These are phyloP conservation scores for Antennarius maculatus DNA, from an alignment of 2,797 vertebrate species.

Conservation along the genomic window DNA sequence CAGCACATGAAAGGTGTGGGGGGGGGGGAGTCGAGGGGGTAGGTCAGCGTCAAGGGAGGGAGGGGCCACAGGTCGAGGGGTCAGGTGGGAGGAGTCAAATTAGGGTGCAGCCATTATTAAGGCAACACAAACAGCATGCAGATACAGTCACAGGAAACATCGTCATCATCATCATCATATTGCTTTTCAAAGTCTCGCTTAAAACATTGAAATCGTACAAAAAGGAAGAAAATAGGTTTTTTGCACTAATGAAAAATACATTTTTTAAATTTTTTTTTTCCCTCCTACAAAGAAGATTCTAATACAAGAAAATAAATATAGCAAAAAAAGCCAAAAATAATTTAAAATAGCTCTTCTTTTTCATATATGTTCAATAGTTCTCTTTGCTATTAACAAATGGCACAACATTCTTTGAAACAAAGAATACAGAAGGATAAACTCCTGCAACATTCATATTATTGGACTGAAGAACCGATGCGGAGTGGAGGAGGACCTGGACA, in stretches of 20 bases:
- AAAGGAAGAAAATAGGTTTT: conserved; percentile 98
- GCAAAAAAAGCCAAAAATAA: conserved; percentile 99
- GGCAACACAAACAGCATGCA: conserved; percentile 98
- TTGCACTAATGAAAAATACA: conserved; percentile 99
- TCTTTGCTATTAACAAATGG: conserved; percentile 99
- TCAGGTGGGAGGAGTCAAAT: conserved; percentile 77
- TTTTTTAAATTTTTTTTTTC: conserved; percentile 84
- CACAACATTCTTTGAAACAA: conserved; percentile 99
- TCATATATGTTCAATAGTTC: conserved; percentile 99
- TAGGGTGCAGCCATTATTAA: conserved; percentile 89
- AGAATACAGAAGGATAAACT: conserved; percentile 94
- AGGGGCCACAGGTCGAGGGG: conserved; percentile 49
- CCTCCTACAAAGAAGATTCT: conserved; percentile 99
- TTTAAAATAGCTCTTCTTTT: conserved; percentile 99
- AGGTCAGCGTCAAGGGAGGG: conserved; percentile 72
- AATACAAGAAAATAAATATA: conserved; percentile 99
- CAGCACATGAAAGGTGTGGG: conserved; percentile 83
- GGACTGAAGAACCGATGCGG: conserved; percentile 84
- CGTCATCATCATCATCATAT: conserved; percentile 92
- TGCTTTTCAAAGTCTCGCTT: conserved; percentile 95
- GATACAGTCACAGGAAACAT: conserved; percentile 91
- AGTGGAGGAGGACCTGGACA: conserved; percentile 80
- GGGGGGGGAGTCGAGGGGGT: conserved; percentile 72
- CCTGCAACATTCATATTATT: conserved; percentile 98
- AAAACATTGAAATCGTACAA: conserved; percentile 98